Percentiles rank a stretch among this genome's conserved stretches.
phyloP scores from a whole-genome alignment of 2,797 vertebrate genomes.

The Limosa lapponica region DNA sequence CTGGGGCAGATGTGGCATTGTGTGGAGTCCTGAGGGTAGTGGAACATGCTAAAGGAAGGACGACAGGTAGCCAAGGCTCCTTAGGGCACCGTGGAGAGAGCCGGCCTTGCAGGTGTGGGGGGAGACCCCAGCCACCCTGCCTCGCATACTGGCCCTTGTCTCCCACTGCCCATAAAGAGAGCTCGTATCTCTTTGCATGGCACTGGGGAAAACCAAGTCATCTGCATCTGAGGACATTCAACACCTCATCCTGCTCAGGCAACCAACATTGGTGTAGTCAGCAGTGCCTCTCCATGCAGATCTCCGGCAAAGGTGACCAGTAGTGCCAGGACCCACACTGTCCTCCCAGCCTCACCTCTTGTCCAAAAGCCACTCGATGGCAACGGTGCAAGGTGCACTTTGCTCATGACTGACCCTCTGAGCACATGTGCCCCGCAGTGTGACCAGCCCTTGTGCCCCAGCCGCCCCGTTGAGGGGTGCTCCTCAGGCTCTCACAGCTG shows the following conservation, averaged over 20 bases:
- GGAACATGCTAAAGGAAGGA: neutral
- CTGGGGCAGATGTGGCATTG: neutral
- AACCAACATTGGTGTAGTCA: rapidly evolving
- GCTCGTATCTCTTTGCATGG: rapidly evolving
- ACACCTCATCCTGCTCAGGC: rapidly evolving
- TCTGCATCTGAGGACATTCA: neutral
- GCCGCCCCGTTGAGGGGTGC: rapidly evolving
- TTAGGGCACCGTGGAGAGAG: neutral
- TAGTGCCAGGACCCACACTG: neutral
- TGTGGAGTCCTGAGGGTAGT: neutral
- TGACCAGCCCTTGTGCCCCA: neutral
- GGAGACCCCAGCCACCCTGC: neutral
- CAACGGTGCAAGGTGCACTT: rapidly evolving
- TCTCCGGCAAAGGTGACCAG: neutral
- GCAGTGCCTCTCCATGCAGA: neutral
- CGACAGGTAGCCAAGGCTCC: neutral
- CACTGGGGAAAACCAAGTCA: neutral
- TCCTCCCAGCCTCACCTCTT: neutral
- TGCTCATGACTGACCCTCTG: rapidly evolving
- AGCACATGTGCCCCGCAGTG: neutral
- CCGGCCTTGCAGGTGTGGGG: neutral
- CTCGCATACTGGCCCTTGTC: rapidly evolving
- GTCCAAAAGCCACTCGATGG: rapidly evolving
- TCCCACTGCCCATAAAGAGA: neutral
- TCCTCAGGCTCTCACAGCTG: neutral